phyloP scores from a whole-genome alignment of 2,797 vertebrate genomes.

The Myotis pilosus region DNA sequence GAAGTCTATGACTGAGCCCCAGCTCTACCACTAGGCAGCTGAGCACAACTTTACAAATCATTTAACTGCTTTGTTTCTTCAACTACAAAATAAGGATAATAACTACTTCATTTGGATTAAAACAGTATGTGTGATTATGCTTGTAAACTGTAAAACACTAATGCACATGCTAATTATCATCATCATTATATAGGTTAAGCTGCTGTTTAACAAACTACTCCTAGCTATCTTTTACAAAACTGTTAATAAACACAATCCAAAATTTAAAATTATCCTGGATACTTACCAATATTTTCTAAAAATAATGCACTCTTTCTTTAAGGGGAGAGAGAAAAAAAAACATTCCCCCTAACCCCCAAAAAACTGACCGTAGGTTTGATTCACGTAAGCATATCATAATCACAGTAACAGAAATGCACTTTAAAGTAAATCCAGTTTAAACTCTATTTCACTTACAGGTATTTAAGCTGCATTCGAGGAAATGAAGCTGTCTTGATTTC shows the following conservation, averaged over 20 bases:
- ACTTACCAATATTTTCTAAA: conserved; percentile 29
- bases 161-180: background rate
- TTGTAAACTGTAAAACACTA: background rate
- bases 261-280: conserved; percentile 21
- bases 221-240: conserved; percentile 32
- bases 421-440: conserved; percentile 5
- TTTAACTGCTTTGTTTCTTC: conserved; percentile 39
- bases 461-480: conserved; percentile 94
- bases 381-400: conserved; percentile 34
- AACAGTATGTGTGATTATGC: background rate
- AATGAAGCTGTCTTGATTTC: conserved; percentile 94
- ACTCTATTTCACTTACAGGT: conserved; percentile 87
- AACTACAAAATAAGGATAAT: conserved; percentile 19
- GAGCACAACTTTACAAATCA: background rate
- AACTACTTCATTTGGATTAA: background rate
- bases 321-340: background rate
- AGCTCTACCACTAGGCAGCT: background rate
- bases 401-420: conserved; percentile 1
- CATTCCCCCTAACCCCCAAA: background rate
- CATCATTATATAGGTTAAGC: background rate
- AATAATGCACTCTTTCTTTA: background rate
- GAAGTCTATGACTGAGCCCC: background rate
- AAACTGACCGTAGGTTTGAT: background rate
- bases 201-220: background rate
- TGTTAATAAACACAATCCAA: background rate